Base-by-base conservation (phyloP, 2,888 invertebrate genomes). In the Stenolophus ochropezus region DNA sequence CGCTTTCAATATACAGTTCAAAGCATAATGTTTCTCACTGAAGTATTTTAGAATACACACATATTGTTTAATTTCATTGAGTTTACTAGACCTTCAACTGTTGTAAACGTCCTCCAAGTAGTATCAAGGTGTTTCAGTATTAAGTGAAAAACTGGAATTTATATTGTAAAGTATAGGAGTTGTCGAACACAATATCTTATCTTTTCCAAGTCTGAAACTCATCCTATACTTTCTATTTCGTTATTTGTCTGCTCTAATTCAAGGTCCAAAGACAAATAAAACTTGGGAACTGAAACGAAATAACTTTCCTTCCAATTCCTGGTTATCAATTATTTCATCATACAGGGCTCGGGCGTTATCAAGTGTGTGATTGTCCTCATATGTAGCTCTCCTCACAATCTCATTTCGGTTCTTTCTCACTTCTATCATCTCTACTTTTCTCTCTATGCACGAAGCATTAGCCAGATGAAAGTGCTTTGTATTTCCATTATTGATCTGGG, bases 401-500 rank as follows among this genome's bases (percentile, higher is more conserved):
- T 25, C 25, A 2, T 61, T 25, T 21, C 25, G 25, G 11, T 61
- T 61, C n/a, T n/a, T 25, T 23, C 21, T 56, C 21, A 3, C 18
- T 2, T 61, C 25, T 25, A 61, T 61, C 23, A 61, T 61, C 61
- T 61, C 14, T 4, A 8, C 20, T 69, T 33, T 42, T 42, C 33
- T 61, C 61, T 21, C 25, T 23, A 61, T 25, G 14, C 23, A 21
- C 4, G 65, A 25, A 69, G 65, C 33, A 69, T 69, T 69, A 69
- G 65, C 65, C 33, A 69, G 33, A 69, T 69, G 65, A 61, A 25
- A 69, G 33, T 11, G 27, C 65, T 69, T 33, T 69, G 65, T 69
- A 69, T 69, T 69, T 69, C 65, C 65, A 69, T 69, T 69, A 69
- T 69, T 69, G 65, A 69, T 69, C 33, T 33, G 65, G 18, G 27